Base-by-base conservation (phyloP, 2,888 invertebrate genomes). In the Sceliomorpha sp. region DNA sequence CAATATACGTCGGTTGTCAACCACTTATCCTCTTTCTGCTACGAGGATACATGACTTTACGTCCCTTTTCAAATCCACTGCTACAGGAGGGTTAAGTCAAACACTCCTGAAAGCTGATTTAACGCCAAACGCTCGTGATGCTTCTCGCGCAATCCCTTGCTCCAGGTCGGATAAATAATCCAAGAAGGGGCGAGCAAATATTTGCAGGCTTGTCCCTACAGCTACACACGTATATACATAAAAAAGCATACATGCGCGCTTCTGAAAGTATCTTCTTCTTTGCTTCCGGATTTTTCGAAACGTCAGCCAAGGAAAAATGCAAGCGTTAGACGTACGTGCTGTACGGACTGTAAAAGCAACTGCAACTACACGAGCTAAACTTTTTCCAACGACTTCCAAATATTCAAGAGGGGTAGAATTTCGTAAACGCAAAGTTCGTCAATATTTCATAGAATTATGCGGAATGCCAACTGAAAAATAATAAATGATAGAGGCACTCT, bases 121-220 rank as follows among this genome's bases (percentile, higher is more conserved):
- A 60, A 68, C 56, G 50, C 55, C 60, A 51, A 67, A 60, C 37
- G 59, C 36, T 67, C 51, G 59, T 58, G 47, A 45, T 53, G 71
- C 69, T 68, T 55, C 66, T 51, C 66, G 66, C 62, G 63, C 70
- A 59, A 70, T 70, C 72, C 72, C 60, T 67, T 39, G 62, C 39
- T 26, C 29, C 71, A 47, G 76, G 73, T 70, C 76, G 69, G 76
- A 75, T 77, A 78, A 78, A 79, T 79, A 79, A 77, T 42, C 64
- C 74, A 70, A 76, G 69, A 73, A 74, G 78, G 70, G 70, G 72
- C 34, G 71, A 53, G 71, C 70, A 79, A 79, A 79, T 79, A 78
- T 79, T 79, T 79, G 74, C 69, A 26, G 53, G 42, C 59, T 59
- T 53, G 53, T 47, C 34, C 56, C 36, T 44, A 51, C 50, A 17